A percentile compares a stretch with the other conserved stretches of the same genome.
Evolutionary conservation across 2,888 invertebrate genomes (phyloP).

Genomic region (Sturmia bella): DNA sequence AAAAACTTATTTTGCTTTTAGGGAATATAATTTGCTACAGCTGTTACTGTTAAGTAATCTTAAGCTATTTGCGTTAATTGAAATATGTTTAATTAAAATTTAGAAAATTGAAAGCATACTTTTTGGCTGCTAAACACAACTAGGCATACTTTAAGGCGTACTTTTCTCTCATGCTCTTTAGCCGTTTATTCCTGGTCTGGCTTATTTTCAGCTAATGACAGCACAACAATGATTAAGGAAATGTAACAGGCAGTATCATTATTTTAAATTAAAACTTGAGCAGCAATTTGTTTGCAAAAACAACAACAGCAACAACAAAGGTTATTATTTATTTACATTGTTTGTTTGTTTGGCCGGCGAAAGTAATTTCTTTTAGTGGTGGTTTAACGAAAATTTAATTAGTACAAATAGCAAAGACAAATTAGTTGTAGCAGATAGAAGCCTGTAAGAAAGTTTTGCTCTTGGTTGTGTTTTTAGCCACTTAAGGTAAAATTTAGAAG

Average conservation of each 20-base stretch:
- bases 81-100: slow-evolving; percentile 58
- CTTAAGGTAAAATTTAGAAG: not conserved
- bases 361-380: not conserved
- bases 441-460: not conserved
- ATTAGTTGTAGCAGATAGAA: slow-evolving; percentile 23
- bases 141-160: not conserved
- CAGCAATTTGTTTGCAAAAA: slow-evolving; percentile 22
- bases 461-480: not conserved
- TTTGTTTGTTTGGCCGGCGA: slow-evolving; percentile 13
- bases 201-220: slow-evolving; percentile 12
- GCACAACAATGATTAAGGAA: slow-evolving; percentile 33
- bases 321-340: not conserved
- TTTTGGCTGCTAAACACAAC: slow-evolving; percentile 3
- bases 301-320: not conserved
- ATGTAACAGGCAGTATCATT: slow-evolving; percentile 19
- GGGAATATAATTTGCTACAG: too few species aligned
- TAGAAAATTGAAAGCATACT: slow-evolving; percentile 4
- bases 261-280: slow-evolving; percentile 57
- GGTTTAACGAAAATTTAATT: slow-evolving; percentile 28
- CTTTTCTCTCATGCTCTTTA: not conserved
- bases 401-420: slow-evolving; percentile 16
- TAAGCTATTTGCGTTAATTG: slow-evolving; percentile 23
- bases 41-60: not conserved
- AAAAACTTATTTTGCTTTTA: too few species aligned
- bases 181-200: not conserved